Evolutionary conservation across 2,113 vertebrate genomes (phyloP), one percentile per base, ranked within the genome.

Genomic region (Perca flavescens): DNA sequence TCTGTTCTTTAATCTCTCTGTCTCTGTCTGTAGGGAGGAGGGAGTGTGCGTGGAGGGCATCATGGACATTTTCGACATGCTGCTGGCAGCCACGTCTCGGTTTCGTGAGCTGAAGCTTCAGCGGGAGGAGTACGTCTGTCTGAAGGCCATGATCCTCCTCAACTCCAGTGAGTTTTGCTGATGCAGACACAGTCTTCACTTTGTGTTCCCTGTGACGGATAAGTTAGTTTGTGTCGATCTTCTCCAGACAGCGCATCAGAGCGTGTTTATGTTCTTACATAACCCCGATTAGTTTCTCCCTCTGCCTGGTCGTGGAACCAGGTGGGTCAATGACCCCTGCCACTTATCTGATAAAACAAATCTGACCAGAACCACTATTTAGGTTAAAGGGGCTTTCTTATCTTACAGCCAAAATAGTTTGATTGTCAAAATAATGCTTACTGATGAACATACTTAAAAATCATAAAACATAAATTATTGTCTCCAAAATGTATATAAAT

Each of bases 11-110:
- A n/a, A 11, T 22, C 47, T 15, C 28, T 34, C 11, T 19, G 7
- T 40, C 19, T 64, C 16, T 77, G 19, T 60, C 25, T 66, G 19
- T 80, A 99, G 98, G 96, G 98, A 99, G 16, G 98, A 99, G 82
- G 97, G 98, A 1, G 97, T 96, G 86, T 99, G 98, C 17, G 98
- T 99, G 31, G 98, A 99, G 94, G 98, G 98, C 73, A 98, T 99
- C 93, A 94, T 99, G 96, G 98, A 99, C 93, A 99, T 99, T 85
- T 99, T 99, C 87, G 98, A 99, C 94, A 99, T 99, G 97, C 96
- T 99, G 43, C 94, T 99, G 91, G 97, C 97, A 2, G 97, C 97
- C 17, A 98, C 97, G 19, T 97, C 98, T 5, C 96, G 98, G 77
- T 97, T 99, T 77, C 94, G 98, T 9, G 98, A 99, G 91, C 93